Percentiles rank a stretch among this genome's conserved stretches.
phyloP scores from a whole-genome alignment of 2,113 vertebrate species.

The Illadopsis cleaveri region DNA sequence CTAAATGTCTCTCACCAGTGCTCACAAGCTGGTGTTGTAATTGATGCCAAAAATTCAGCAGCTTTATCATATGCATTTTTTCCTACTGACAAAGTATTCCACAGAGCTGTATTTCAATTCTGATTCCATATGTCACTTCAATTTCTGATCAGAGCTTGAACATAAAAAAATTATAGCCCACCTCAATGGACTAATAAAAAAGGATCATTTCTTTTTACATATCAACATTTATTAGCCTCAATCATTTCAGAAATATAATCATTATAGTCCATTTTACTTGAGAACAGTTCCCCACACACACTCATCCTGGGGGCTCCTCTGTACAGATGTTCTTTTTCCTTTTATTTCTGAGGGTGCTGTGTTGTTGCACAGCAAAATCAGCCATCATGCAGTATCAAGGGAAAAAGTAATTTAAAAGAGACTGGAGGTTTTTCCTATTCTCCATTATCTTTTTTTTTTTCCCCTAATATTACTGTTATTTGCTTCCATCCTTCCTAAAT shows the following conservation, averaged over 20 bases:
- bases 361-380: slow-evolving; percentile 4
- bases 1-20: slow-evolving; percentile 47
- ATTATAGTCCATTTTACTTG: neutral
- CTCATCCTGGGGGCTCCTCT: neutral
- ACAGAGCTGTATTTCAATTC: slow-evolving; percentile 54
- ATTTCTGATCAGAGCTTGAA: slow-evolving; percentile 58
- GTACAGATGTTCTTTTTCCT: neutral
- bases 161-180: slow-evolving; percentile 40
- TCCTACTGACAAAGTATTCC: slow-evolving; percentile 58
- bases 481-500: neutral
- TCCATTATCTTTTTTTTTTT: neutral
- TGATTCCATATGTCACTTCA: slow-evolving; percentile 63
- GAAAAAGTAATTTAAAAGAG: neutral
- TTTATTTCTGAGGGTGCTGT: neutral
- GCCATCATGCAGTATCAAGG: neutral
- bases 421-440: neutral
- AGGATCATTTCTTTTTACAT: slow-evolving; percentile 44
- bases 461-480: neutral
- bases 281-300: neutral
- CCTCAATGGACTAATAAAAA: slow-evolving; percentile 42
- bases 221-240: slow-evolving; percentile 57
- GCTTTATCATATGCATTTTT: slow-evolving; percentile 30
- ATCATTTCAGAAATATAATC: slow-evolving; percentile 39
- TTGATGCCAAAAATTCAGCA: slow-evolving; percentile 56
- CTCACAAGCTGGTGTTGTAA: slow-evolving; percentile 53